Evolutionary conservation across 1,140 invertebrate genomes (phyloP).

Genomic region (Telenomus remus): DNA sequence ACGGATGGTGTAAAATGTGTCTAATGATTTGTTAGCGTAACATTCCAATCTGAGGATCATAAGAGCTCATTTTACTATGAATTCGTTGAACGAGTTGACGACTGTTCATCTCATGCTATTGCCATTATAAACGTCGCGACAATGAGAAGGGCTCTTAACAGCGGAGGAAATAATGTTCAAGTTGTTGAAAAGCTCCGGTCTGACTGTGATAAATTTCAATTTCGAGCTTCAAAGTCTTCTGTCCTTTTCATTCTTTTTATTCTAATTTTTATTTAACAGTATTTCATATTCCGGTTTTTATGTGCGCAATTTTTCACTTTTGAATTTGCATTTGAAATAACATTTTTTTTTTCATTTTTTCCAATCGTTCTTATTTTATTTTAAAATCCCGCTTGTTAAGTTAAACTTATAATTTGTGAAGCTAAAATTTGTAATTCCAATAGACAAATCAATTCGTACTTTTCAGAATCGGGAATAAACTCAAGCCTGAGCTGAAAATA

Average conservation of each 20-base stretch:
- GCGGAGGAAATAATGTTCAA: conserved; percentile 47
- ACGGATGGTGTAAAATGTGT: conserved; percentile 13
- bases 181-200: conserved; percentile 20
- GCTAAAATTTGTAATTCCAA: too few relatives aligned
- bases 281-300: neutral
- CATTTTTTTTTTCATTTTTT: too few relatives aligned
- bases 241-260: too few relatives aligned
- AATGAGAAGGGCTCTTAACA: conserved; percentile 51
- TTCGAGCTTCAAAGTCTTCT: neutral
- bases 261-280: too few relatives aligned
- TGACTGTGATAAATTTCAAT: conserved; percentile 7
- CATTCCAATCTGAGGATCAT: conserved; percentile 39
- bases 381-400: too few relatives aligned
- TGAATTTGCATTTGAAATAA: too few relatives aligned
- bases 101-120: conserved; percentile 46
- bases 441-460: too few relatives aligned
- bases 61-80: conserved; percentile 44
- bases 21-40: conserved; percentile 42
- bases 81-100: conserved; percentile 43
- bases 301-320: too few relatives aligned
- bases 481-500: too few relatives aligned
- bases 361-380: too few relatives aligned
- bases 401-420: too few relatives aligned
- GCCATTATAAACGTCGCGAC: conserved; percentile 46
- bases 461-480: too few relatives aligned